Base-by-base conservation (phyloP, 37 sponge, comb jelly and placozoan genomes). In the Corticium candelabrum region DNA sequence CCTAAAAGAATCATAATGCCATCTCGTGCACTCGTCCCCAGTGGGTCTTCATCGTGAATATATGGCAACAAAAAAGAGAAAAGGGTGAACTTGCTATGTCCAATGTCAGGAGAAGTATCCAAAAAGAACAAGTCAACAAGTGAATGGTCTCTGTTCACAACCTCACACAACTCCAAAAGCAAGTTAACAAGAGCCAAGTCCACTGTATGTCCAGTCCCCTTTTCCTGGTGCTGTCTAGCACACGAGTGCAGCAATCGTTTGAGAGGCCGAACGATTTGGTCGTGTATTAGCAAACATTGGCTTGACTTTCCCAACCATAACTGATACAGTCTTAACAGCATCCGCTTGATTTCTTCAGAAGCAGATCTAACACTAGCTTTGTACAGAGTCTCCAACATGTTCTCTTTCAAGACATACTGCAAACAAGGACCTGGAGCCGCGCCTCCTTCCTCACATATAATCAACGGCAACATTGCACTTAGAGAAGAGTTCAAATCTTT, bases 181-280 rank as follows among this genome's bases (percentile, higher is more conserved):
- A 92, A 62, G 1, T 78, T 74, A 4, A 89, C 77, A 0, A 87
- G 35, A 1, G 87, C 74, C 0, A 11, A 30, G 29, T 41, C 5
- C 1, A 88, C 37, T 29, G 85, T 82, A 2, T 40, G 40, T 3
- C 80, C 83, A 27, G 68, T 78, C 40, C 86, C 87, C 29, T 32
- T 34, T 7, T 34, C 73, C 4, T 70, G 31, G 31, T 15, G 33
- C 29, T 7, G 5, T 7, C 35, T 4, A 7, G 35, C 36, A 27
- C 84, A 86, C 2, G 84, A 76, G 27, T 90, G 77, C 15, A 92
- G 83, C 33, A 92, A 68, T 15, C 83, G 77, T 35, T 72, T 85
- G 37, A 89, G 43, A n/a, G 93, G 93, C 29, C 89, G 87, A 1
- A 92, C 85, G 68, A 92, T 72, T 72, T 86, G 90, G 56, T 86